Evolutionary conservation across 2,888 invertebrate species (phyloP), one percentile per base, ranked within the genome.

Genomic region (Smittia aterrima): DNA sequence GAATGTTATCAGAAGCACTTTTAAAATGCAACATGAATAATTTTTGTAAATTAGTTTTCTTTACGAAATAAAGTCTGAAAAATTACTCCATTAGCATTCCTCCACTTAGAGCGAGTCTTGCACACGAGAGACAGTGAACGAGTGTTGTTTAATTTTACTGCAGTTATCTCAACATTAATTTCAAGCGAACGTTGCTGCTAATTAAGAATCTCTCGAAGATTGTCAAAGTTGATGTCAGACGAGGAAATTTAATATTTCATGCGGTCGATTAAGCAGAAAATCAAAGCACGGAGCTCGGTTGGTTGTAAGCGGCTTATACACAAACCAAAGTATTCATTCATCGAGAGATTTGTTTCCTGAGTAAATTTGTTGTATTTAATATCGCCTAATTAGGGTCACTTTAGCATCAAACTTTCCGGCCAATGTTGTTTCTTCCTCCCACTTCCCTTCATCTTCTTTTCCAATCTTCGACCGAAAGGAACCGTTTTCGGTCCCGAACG

Each of bases 21-120:
- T 68, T 18, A 40, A 66, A 62, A 72, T 72, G 72, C 72, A 72
- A 72, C 72, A 72, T 72, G 72, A 72, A 72, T 72, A 72, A 72
- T 72, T 71, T 62, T 62, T 71, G 54, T 71, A 71, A 71, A 71
- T 71, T 71, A 71, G 70, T 54, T 71, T 22, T 53, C 25, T 54
- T 58, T 58, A 58, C n/a, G 22, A 20, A 22, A n/a, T 18, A 58
- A 58, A 58, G 18, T 58, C 58, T 58, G 58, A 58, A 58, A 58
- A 58, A 58, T 58, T 58, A 58, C 58, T 13, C 18, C 58, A 58
- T 58, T 58, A 58, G 58, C 58, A 58, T 58, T 58, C 22, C 58
- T 3, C 20, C 58, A 58, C 22, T 58, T 58, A 22, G n/a, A 58
- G 16, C 16, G 16, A 2, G 2, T 47, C n/a, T 47, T 47, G 7